Percentiles rank a stretch among this genome's conserved stretches.
Evolutionary conservation across 2,113 vertebrate genomes (phyloP).

Genomic region (Meles meles): DNA sequence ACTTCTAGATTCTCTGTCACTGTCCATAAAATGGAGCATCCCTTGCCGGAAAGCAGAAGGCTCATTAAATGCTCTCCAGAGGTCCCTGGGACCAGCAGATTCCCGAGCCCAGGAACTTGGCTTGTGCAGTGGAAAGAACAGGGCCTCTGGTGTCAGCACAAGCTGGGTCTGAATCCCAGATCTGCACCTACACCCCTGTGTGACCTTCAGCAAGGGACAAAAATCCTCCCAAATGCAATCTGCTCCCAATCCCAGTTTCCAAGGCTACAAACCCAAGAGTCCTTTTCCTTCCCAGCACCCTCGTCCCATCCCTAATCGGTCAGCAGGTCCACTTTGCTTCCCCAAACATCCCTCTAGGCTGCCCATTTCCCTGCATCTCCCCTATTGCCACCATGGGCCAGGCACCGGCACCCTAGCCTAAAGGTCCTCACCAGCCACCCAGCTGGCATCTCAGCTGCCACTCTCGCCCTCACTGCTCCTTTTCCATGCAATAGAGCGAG

Average conservation of each 20-base stretch:
- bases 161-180: neutral
- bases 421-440: neutral
- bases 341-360: neutral
- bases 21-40: fast-evolving
- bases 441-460: neutral
- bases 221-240: neutral
- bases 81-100: neutral
- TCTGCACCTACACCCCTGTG: fast-evolving
- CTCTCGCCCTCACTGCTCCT: fast-evolving
- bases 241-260: neutral
- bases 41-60: neutral
- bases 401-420: neutral
- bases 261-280: neutral
- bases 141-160: neutral
- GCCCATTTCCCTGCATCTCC: neutral
- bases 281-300: neutral
- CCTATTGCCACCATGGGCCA: fast-evolving
- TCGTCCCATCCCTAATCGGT: neutral
- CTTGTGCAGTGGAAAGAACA: neutral
- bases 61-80: fast-evolving
- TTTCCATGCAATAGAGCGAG: too few species aligned
- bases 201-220: neutral
- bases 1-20: too few species aligned
- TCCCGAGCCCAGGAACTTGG: neutral
- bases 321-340: neutral